phyloP scores from a whole-genome alignment of 2,797 vertebrate species.

The Neoniphon sammara region DNA sequence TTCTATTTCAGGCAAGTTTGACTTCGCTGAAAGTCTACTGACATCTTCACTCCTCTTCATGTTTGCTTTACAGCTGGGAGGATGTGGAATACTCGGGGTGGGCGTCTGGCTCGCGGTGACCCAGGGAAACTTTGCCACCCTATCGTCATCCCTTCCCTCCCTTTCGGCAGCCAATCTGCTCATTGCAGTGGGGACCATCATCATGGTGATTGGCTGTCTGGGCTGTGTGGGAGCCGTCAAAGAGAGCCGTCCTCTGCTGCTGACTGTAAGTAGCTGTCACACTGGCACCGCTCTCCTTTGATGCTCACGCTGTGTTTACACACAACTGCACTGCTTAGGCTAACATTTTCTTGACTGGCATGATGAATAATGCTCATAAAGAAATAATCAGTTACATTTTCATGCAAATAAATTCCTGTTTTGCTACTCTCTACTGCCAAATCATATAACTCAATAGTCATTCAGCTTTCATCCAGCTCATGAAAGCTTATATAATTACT shows the following conservation, averaged over 20 bases:
- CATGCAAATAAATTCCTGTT: no score
- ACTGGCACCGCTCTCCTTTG: background rate
- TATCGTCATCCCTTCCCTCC: constrained; percentile 95
- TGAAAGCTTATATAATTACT: no score
- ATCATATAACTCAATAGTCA: no score
- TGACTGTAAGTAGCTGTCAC: constrained; percentile 87
- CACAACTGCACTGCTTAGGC: background rate
- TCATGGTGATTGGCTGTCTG: constrained; percentile 98
- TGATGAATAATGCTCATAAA: background rate
- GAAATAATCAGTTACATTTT: no score
- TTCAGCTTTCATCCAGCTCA: no score
- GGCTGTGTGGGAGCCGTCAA: constrained; percentile 97
- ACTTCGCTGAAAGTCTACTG: constrained; percentile 18
- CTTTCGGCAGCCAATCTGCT: constrained; percentile 97
- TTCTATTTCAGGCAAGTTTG: background rate
- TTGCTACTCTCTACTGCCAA: no score
- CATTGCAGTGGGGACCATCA: constrained; percentile 91
- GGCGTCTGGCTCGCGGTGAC: constrained; percentile 98
- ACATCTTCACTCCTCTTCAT: constrained; percentile 47
- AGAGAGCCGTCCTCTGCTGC: constrained; percentile 94
- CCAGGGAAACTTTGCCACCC: constrained; percentile 97
- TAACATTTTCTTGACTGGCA: constrained; percentile 1
- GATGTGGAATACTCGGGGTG: constrained; percentile 96
- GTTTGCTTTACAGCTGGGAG: constrained; percentile 87
- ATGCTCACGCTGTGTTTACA: background rate